Conservation (phyloP, 2,888 invertebrate genomes). For the Anorthoa munda region DNA sequence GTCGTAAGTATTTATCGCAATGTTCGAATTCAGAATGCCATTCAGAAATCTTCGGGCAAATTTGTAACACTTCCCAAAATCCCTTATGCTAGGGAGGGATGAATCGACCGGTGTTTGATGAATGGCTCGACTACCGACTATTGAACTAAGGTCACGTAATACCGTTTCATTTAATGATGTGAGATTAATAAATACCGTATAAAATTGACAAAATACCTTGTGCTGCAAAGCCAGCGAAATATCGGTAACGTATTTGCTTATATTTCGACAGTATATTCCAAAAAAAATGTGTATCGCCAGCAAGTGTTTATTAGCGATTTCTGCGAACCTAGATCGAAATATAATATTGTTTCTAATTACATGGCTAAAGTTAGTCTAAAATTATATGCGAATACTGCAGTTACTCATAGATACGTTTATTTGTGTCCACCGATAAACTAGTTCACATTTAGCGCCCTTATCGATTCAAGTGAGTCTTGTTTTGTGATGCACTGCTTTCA, state of each 20-base stretch:
- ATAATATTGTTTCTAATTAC: no score
- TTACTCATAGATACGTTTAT: constrained; percentile 52
- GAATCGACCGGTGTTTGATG: not conserved
- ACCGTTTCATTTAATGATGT: not conserved
- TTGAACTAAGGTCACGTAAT: no score
- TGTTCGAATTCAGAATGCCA: not conserved
- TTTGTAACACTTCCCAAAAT: not conserved
- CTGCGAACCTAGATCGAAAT: no score
- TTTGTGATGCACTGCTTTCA: constrained; percentile 41
- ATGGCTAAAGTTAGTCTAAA: not conserved
- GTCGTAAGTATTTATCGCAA: not conserved
- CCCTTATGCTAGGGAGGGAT: not conserved
- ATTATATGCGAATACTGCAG: constrained; percentile 23
- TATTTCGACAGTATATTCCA: not conserved
- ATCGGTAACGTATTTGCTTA: not conserved
- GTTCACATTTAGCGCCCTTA: constrained; percentile 65
- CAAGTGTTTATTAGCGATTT: no score
- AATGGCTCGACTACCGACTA: no score
- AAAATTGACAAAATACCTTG: not conserved
- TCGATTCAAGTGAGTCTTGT: constrained; percentile 56
- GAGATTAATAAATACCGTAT: not conserved
- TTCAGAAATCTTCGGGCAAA: not conserved
- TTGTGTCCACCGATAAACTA: constrained; percentile 58
- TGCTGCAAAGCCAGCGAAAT: not conserved
- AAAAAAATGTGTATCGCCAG: not conserved